A percentile compares a stretch with the other conserved stretches of the same genome.
Conservation (phyloP, 2,113 vertebrate genomes). For the Larimichthys polyactis region DNA sequence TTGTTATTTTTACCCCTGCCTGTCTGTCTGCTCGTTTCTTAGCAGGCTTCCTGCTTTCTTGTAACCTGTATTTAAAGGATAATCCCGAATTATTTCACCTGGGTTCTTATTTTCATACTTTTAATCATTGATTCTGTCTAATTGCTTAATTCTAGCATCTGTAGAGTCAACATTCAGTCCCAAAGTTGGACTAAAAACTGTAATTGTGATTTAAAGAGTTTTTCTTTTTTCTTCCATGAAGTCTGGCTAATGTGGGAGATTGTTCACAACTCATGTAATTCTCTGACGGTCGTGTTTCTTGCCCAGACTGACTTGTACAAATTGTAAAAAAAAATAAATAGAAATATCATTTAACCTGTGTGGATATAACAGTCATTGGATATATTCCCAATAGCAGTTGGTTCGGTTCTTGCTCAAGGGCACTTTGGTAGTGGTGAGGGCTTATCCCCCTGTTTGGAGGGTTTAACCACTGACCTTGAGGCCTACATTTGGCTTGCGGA, state of each 20-base stretch:
- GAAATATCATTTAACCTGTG: background rate
- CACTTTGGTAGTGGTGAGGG: background rate
- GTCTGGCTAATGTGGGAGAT: background rate
- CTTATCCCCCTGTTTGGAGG: background rate
- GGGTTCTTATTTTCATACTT: background rate
- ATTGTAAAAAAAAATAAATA: no score
- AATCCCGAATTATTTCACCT: background rate
- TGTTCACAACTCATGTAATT: background rate
- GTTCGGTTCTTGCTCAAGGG: background rate
- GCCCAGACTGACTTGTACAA: background rate
- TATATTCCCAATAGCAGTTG: background rate
- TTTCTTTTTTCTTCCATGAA: background rate
- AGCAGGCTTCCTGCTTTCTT: background rate
- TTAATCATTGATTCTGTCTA: background rate
- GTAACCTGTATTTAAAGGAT: background rate
- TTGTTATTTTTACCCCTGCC: constrained; percentile 19
- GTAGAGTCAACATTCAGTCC: background rate
- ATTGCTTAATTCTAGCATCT: background rate
- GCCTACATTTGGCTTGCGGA: background rate
- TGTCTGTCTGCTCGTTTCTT: background rate
- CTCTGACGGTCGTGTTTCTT: background rate
- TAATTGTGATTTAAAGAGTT: background rate
- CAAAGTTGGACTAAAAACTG: background rate
- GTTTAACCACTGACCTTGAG: background rate
- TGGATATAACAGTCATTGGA: background rate